Evolutionary conservation across 2,113 vertebrate genomes (phyloP).

Genomic region (Neolamprologus variostigma): DNA sequence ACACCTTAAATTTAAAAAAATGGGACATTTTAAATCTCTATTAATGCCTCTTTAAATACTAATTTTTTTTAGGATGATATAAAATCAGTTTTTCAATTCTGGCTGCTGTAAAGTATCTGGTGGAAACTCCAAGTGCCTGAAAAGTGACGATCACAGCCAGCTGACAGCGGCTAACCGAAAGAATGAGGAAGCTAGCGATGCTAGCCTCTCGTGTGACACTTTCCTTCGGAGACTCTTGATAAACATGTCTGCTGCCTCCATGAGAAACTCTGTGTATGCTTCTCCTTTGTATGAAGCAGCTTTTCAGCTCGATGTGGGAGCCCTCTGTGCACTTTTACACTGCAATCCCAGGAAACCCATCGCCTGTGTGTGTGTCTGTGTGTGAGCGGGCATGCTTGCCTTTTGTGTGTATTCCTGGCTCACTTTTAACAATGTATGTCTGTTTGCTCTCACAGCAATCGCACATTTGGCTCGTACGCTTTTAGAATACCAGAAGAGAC

Average conservation of each 20-base stretch:
- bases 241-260: neutral
- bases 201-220: neutral
- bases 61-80: neutral
- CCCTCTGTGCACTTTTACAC: constrained; percentile 34
- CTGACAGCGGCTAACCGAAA: neutral
- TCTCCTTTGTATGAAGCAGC: constrained; percentile 27
- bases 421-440: constrained; percentile 37
- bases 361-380: neutral
- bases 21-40: neutral
- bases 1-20: neutral
- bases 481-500: neutral
- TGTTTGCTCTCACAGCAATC: neutral
- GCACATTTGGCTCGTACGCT: constrained; percentile 1
- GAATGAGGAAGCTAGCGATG: neutral
- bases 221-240: neutral
- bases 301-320: constrained; percentile 40
- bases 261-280: neutral
- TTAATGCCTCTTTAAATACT: neutral
- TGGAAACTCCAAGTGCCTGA: neutral
- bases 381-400: neutral
- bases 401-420: neutral
- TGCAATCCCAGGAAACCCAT: constrained; percentile 21
- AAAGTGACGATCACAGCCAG: neutral
- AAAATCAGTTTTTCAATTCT: neutral
- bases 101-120: neutral